Evolutionary conservation across 2,888 invertebrate species (phyloP), one percentile per base, ranked within the genome.

Genomic region (Fragum whitleyi): DNA sequence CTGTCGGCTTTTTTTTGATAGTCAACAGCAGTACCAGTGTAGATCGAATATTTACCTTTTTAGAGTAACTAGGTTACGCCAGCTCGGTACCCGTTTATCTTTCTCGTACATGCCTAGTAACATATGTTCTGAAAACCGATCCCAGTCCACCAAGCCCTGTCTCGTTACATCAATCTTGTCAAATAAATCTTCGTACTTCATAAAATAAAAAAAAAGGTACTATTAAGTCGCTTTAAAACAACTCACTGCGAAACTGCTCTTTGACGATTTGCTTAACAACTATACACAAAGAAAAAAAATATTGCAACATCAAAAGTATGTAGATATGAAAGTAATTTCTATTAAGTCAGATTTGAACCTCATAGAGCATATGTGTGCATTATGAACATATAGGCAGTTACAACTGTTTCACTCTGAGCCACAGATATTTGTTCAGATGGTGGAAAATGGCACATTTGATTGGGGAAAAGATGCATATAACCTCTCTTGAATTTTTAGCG

Each of bases 81-180:
- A 65, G 14, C 14, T 19, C n/a, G 65, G 65, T 39, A 65, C 42
- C 39, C 42, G n/a, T 39, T 65, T 65, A 26, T 65, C 65, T n/a
- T 42, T 65, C 23, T 65, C 42, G n/a, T 65, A 39, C 65, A 65
- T 65, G 1, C 65, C 65, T 9, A 65, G 42, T 65, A 39, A 11
- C 65, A 65, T 65, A 23, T 65, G 42, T n/a, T 65, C 65, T 6
- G 65, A 65, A n/a, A 65, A 42, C n/a, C 36, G 21, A 23, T 65
- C 65, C 65, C 65, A 65, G 65, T 65, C 65, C 19, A 42, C 21
- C 21, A 65, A 42, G 11, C 65, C 65, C 26, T 65, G 65, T 23
- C 65, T 32, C 11, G 42, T 65, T 6, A 57, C 57, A 23, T 57
- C 57, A 23, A 57, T 26, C 57, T 57, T 57, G 3, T 57, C 57